Conservation (phyloP, 2,113 vertebrate genomes). For the Phycodurus eques region DNA sequence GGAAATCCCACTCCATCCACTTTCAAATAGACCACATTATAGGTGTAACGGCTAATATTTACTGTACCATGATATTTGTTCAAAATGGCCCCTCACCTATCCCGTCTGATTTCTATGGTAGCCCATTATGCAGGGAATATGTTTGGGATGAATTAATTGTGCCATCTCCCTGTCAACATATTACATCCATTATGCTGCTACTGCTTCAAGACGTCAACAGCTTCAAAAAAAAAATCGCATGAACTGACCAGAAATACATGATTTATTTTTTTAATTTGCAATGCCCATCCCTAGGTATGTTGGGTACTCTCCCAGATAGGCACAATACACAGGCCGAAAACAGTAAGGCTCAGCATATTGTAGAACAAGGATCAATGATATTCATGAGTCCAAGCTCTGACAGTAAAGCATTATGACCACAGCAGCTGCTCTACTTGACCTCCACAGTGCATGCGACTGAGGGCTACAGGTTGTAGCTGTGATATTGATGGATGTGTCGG, state of each 20-base stretch:
- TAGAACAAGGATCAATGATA: neutral
- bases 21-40: too few species aligned
- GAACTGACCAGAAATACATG: neutral
- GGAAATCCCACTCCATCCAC: too few species aligned
- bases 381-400: constrained; percentile 2
- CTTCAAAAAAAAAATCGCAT: neutral
- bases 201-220: neutral
- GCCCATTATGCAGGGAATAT: too few species aligned
- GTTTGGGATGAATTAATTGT: too few species aligned
- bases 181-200: neutral
- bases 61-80: too few species aligned
- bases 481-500: constrained; percentile 2
- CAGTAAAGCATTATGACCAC: constrained; percentile 6
- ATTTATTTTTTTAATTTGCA: neutral
- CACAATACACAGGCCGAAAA: neutral
- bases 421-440: constrained; percentile 7
- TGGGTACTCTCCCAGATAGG: neutral
- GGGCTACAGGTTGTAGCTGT: constrained; percentile 1
- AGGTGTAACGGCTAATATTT: too few species aligned
- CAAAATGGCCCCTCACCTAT: too few species aligned
- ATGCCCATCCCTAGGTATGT: neutral
- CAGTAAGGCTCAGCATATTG: neutral
- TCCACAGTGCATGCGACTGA: constrained; percentile 1
- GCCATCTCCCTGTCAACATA: too few species aligned
- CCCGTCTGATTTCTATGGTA: too few species aligned